Percentiles rank a stretch among this genome's conserved stretches.
phyloP scores from a whole-genome alignment of 1,140 invertebrate genomes.

The Lutraria rhynchaena region DNA sequence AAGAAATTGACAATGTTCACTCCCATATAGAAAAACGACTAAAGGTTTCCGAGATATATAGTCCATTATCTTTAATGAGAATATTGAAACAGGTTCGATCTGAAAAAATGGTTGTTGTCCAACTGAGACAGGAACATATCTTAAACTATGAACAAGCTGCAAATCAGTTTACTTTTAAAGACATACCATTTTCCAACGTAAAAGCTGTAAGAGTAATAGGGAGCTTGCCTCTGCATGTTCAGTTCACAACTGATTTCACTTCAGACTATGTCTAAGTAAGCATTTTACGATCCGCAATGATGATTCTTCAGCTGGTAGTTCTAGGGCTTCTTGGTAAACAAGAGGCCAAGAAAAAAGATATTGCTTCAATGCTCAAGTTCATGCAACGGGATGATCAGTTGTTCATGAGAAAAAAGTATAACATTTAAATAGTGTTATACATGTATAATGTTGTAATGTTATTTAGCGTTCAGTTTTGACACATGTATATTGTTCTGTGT shows the following conservation, averaged over 20 bases:
- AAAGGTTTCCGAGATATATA: constrained; percentile 1
- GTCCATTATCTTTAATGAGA: constrained; percentile 7
- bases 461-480: neutral
- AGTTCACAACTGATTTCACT: neutral
- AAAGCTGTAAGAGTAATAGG: neutral
- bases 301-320: neutral
- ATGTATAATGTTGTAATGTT: neutral
- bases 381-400: constrained; percentile 1
- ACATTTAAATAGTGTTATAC: neutral
- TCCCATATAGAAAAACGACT: constrained; percentile 44
- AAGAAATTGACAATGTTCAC: constrained; percentile 53
- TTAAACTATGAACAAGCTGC: neutral
- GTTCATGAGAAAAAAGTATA: neutral
- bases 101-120: constrained; percentile 7
- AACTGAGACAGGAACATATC: neutral
- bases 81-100: constrained; percentile 10
- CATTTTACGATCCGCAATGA: neutral
- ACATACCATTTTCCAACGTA: neutral
- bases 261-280: neutral
- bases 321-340: neutral
- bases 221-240: neutral
- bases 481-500: neutral
- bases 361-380: neutral
- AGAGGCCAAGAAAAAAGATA: constrained; percentile 11
- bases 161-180: neutral